phyloP scores from a whole-genome alignment of 2,888 invertebrate species.

The Meandrusa payeni region DNA sequence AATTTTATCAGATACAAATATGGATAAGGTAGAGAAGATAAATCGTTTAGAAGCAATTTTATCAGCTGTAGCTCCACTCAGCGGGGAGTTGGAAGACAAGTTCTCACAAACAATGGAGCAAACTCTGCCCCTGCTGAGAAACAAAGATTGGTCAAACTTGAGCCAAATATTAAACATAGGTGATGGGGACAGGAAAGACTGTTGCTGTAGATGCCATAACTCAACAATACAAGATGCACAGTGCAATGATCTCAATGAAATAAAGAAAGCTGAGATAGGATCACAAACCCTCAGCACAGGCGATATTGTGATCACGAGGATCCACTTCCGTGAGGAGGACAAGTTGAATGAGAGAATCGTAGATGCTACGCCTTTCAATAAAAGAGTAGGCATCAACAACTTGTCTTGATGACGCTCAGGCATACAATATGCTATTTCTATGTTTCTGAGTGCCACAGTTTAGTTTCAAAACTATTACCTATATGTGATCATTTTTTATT shows the following conservation, averaged over 20 bases:
- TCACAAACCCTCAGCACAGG: conserved; percentile 95
- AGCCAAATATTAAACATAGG: conserved; percentile 73
- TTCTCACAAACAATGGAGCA: conserved; percentile 78
- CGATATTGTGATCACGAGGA: conserved; percentile 94
- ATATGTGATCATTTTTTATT: conserved; percentile 60
- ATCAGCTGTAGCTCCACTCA: conserved; percentile 88
- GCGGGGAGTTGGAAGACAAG: conserved; percentile 79
- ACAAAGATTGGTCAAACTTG: conserved; percentile 76
- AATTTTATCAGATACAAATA: conserved; percentile 89
- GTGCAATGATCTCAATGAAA: conserved; percentile 72
- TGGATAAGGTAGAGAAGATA: conserved; percentile 92
- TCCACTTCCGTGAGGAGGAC: conserved; percentile 80
- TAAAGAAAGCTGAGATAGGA: conserved; percentile 78
- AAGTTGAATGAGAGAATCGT: conserved; percentile 68
- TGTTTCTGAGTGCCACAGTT: conserved; percentile 69
- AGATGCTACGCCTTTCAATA: conserved; percentile 68
- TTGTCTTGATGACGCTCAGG: conserved; percentile 68
- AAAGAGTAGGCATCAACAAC: conserved; percentile 64
- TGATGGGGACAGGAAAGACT: conserved; percentile 67
- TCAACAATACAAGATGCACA: conserved; percentile 59
- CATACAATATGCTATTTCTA: conserved; percentile 47
- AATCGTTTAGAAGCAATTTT: conserved; percentile 93
- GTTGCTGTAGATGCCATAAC: conserved; percentile 81
- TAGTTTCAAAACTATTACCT: conserved; percentile 59
- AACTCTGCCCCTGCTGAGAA: conserved; percentile 74